A percentile compares a stretch with the other conserved stretches of the same genome.
Evolutionary conservation across 2,888 invertebrate species (phyloP).

Genomic region (Caenorhabditis zanzibari): DNA sequence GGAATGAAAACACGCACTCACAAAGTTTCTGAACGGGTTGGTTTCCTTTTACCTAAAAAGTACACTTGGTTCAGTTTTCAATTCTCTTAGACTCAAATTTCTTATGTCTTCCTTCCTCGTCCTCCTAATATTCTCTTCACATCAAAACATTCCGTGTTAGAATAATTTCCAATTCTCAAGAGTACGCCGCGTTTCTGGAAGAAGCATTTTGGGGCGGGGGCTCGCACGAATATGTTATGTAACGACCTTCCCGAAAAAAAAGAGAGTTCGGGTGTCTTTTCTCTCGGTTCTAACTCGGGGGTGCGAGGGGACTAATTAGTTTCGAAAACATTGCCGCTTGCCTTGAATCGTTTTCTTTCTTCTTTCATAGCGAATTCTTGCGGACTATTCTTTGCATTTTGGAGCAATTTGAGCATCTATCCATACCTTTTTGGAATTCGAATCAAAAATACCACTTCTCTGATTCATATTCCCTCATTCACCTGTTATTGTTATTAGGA

Average conservation of each 20-base stretch:
- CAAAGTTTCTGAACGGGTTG: conserved; percentile 28
- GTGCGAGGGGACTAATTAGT: conserved; percentile 36
- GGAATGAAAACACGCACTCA: background rate
- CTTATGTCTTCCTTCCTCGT: background rate
- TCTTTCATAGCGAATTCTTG: conserved; percentile 10
- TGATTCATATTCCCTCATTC: too few relatives aligned
- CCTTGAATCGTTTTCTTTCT: conserved; percentile 26
- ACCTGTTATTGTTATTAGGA: too few relatives aligned
- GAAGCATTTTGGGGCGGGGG: background rate
- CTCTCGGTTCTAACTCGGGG: background rate
- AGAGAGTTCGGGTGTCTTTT: conserved; percentile 41
- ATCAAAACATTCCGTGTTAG: conserved; percentile 39
- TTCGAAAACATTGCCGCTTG: conserved; percentile 15
- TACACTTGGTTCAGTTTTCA: background rate
- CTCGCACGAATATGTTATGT: conserved; percentile 30
- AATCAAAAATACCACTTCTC: too few relatives aligned
- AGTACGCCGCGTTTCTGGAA: conserved; percentile 32
- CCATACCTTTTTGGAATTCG: too few relatives aligned
- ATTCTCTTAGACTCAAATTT: conserved; percentile 4
- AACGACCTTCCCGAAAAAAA: conserved; percentile 16
- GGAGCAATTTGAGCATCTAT: background rate
- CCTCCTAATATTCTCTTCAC: background rate
- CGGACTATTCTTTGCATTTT: conserved; percentile 2
- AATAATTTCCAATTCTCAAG: conserved; percentile 48
- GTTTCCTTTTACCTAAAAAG: conserved; percentile 9